Percentiles rank a stretch among this genome's conserved stretches.
Evolutionary conservation across 2,797 vertebrate genomes (phyloP).

Genomic region (Pelobates cultripes): DNA sequence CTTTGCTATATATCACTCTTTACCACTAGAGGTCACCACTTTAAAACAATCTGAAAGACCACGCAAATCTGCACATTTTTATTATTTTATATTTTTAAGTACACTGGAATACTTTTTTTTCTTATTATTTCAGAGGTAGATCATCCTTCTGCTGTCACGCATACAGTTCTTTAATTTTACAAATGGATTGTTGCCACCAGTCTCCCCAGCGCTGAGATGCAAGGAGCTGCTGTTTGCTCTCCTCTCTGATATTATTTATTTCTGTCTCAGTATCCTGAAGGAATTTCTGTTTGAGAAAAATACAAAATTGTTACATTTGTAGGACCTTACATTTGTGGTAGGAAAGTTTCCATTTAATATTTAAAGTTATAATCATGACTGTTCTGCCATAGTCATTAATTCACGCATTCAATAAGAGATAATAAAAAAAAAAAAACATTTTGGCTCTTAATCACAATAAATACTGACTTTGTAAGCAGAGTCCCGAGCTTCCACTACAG

Average conservation of each 20-base stretch:
- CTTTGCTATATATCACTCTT: too few relatives aligned
- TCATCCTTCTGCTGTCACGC: neutral
- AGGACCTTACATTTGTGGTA: neutral
- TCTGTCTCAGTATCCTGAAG: conserved; percentile 59
- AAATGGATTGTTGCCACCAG: conserved; percentile 68
- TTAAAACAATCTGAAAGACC: too few relatives aligned
- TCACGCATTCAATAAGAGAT: too few relatives aligned
- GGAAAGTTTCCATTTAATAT: neutral
- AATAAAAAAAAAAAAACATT: too few relatives aligned
- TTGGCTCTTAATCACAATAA: too few relatives aligned
- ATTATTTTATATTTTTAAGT: too few relatives aligned
- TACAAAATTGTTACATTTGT: neutral
- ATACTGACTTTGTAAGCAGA: conserved; percentile 72
- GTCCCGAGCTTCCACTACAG: conserved; percentile 74
- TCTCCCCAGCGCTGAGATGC: conserved; percentile 62
- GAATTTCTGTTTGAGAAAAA: conserved; percentile 73
- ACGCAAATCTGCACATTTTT: too few relatives aligned
- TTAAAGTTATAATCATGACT: neutral
- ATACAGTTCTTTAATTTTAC: conserved; percentile 67
- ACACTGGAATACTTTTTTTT: too few relatives aligned
- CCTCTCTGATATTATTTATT: conserved; percentile 59
- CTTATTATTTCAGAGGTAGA: too few relatives aligned
- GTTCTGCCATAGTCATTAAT: neutral
- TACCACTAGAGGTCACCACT: too few relatives aligned
- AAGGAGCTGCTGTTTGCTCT: conserved; percentile 63